These are phyloP conservation scores for Macrosteles quadrilineatus DNA, from an alignment of 1,140 invertebrate genomes.

Conservation along the genomic window DNA sequence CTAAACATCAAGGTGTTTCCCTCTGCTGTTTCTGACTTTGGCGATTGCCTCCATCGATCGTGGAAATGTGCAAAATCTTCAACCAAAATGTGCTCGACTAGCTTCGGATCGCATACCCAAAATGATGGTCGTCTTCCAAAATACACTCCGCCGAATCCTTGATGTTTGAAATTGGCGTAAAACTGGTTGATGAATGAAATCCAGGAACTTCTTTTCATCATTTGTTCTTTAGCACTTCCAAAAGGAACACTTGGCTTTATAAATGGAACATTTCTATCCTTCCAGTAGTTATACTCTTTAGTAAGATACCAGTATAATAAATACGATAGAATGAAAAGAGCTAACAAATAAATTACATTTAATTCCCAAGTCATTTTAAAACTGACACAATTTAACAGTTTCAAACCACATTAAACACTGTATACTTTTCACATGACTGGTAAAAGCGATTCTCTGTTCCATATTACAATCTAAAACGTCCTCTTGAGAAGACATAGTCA, in stretches of 20 bases:
- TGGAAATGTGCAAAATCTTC: conserved; percentile 59
- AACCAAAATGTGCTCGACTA: conserved; percentile 56
- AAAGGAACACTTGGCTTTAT: conserved; percentile 50
- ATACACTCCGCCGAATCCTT: conserved; percentile 43
- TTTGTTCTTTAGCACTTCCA: conserved; percentile 51
- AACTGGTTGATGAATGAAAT: not conserved
- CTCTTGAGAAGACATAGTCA: too few species aligned
- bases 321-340: not conserved
- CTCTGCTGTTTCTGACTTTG: conserved; percentile 54
- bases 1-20: conserved; percentile 57
- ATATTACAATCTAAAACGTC: too few species aligned
- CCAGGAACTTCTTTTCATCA: not conserved
- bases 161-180: conserved; percentile 40
- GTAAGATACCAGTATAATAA: conserved; percentile 45
- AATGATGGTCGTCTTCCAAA: conserved; percentile 49
- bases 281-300: conserved; percentile 48
- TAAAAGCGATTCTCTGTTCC: too few species aligned
- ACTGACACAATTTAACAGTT: too few species aligned
- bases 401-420: too few species aligned
- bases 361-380: too few species aligned
- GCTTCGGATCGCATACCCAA: conserved; percentile 56
- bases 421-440: too few species aligned
- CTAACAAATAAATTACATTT: too few species aligned
- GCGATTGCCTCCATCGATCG: conserved; percentile 51
- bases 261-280: conserved; percentile 43